A percentile compares a stretch with the other conserved stretches of the same genome.
Conservation (phyloP, 2,797 vertebrate genomes). For the Girardinus metallicus region DNA sequence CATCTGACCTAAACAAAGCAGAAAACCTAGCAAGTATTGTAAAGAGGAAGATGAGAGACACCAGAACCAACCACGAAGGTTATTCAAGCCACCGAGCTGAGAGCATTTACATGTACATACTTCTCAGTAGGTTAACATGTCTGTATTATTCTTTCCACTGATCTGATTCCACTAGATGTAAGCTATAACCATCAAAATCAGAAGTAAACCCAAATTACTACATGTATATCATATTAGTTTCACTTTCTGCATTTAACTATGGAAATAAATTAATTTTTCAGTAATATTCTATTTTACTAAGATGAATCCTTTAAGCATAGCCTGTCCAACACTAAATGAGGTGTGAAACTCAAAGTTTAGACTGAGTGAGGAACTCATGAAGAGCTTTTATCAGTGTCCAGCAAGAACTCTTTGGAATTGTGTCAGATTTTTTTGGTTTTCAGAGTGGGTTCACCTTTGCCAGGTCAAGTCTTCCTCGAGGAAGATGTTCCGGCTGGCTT, state of each 20-base stretch:
- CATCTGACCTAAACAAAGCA: neutral
- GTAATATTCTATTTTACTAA: neutral
- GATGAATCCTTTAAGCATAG: neutral
- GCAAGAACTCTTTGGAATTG: neutral
- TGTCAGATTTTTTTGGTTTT: neutral
- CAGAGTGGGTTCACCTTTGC: constrained; percentile 86
- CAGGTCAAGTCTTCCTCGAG: constrained; percentile 96
- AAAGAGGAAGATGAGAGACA: neutral
- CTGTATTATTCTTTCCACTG: neutral
- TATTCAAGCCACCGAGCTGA: neutral
- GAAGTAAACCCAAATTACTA: neutral
- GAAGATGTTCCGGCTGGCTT: constrained; percentile 96
- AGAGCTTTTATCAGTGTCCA: neutral
- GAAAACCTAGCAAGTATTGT: too few species aligned
- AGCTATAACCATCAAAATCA: neutral
- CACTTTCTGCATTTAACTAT: neutral
- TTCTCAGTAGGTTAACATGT: neutral
- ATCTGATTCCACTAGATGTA: neutral
- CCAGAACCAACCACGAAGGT: neutral
- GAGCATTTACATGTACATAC: neutral
- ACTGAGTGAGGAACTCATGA: neutral
- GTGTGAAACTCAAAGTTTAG: neutral
- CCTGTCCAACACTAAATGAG: constrained; percentile 2
- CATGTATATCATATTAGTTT: neutral
- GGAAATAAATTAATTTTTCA: neutral